Base-by-base conservation (phyloP, 2,888 invertebrate genomes). In the Strigamia maritima region DNA sequence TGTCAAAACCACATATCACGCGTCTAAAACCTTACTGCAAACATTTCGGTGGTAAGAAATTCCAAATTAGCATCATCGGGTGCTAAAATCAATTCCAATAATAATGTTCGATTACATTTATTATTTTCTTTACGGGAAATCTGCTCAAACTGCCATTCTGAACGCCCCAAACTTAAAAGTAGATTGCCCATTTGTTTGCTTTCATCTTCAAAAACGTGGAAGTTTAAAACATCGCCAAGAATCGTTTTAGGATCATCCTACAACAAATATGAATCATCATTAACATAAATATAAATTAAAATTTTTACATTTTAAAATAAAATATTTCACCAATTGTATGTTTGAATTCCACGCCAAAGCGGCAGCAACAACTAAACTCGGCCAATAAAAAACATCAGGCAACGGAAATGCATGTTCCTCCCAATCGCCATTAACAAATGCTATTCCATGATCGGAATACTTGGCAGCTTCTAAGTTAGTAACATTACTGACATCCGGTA, bases 291-390 rank as follows among this genome's bases (percentile, higher is more conserved):
- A 19, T 26, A 6, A 70, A 70, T 26, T 24, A 14, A 60, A 19
- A 24, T 65, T 14, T 26, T 8, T 6, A 65, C 6, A 22, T 65
- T 2, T 22, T 22, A 19, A n/a, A 2, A 49, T n/a, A 49, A 49
- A 14, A 26, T 2, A 31, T 31, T 31, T 35, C 82, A 87, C 88
- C 86, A 85, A 86, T 81, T 86, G 86, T 80, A 87, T 87, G 60
- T 85, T 85, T 78, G 88, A 86, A 84, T 90, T 90, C 90, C 90
- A 90, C 0, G 89, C 84, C 75, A 90, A 85, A 10, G 90, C 90
- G 65, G 89, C 88, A 16, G 87, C 88, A 78, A 89, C 86, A 16
- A 90, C 83, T 82, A 89, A 88, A 3, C 89, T 89, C 10, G 90
- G 89, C 89, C 89, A 89, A 70, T 88, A 87, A 83, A 90, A 89